A percentile compares a stretch with the other conserved stretches of the same genome.
Conservation (phyloP, 2,888 invertebrate genomes). For the Disparrhopalites patrizii region DNA sequence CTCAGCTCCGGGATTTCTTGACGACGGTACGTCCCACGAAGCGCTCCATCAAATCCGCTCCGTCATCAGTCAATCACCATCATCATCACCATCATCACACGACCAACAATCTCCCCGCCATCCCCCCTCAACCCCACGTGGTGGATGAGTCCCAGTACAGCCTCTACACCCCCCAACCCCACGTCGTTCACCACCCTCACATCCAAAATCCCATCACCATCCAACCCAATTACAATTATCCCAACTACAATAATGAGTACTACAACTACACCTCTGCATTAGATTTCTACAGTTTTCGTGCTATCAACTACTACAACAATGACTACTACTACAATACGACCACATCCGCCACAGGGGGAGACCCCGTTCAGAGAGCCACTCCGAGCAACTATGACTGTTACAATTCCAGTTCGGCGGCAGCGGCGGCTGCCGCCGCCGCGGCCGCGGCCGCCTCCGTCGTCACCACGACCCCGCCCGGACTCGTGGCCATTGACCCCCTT, state of each 20-base stretch:
- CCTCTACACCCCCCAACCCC: constrained; percentile 24
- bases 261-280: constrained; percentile 26
- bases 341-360: background rate
- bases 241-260: constrained; percentile 27
- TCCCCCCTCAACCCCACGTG: constrained; percentile 11
- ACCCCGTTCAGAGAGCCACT: background rate
- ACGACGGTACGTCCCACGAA: constrained; percentile 81
- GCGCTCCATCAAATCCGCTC: constrained; percentile 56
- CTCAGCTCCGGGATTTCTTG: constrained; percentile 85
- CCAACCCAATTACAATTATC: constrained; percentile 29
- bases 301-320: constrained; percentile 28
- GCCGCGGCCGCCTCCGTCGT: constrained; percentile 37
- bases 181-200: constrained; percentile 27
- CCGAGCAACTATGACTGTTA: constrained; percentile 17
- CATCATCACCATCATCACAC: constrained; percentile 39
- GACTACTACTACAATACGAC: constrained; percentile 25
- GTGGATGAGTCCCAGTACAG: constrained; percentile 27
- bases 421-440: constrained; percentile 49
- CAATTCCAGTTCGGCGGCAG: constrained; percentile 29
- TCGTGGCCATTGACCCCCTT: constrained; percentile 11
- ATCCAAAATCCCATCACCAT: constrained; percentile 30
- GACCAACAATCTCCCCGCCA: constrained; percentile 6
- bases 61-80: constrained; percentile 31
- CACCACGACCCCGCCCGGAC: constrained; percentile 20
- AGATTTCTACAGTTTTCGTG: constrained; percentile 26